Percentiles rank a stretch among this genome's conserved stretches.
phyloP scores from a whole-genome alignment of 2,113 vertebrate genomes.

The Mohoua ochrocephala region DNA sequence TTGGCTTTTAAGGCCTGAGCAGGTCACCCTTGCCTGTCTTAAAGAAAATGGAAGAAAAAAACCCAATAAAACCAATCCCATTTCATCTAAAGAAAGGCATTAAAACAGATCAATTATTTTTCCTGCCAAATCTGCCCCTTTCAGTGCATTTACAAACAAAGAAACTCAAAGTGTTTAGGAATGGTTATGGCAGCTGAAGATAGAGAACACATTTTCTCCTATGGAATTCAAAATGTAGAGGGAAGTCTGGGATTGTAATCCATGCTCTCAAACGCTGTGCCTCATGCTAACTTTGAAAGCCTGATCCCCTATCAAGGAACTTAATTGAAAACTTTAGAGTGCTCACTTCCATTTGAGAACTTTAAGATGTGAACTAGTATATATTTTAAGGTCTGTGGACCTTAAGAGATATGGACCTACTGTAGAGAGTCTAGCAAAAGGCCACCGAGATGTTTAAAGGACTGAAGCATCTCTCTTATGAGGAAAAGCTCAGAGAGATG shows the following conservation, averaged over 20 bases:
- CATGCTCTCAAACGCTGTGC: background rate
- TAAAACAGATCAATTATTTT: background rate
- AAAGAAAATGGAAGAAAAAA: background rate
- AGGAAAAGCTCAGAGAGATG: background rate
- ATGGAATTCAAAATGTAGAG: background rate
- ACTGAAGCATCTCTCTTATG: background rate
- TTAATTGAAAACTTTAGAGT: background rate
- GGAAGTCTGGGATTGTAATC: background rate
- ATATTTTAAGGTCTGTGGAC: fast-evolving
- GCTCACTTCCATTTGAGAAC: background rate
- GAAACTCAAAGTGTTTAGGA: background rate
- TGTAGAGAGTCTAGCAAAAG: background rate
- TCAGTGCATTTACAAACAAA: background rate
- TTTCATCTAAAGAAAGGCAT: background rate
- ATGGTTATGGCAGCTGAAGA: background rate
- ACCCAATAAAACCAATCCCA: fast-evolving
- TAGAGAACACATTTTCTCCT: background rate
- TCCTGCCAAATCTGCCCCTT: background rate
- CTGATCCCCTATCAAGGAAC: background rate
- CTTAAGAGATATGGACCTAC: background rate
- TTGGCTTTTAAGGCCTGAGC: background rate
- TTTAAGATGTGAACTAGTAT: background rate
- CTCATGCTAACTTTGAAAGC: background rate
- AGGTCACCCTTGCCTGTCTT: background rate
- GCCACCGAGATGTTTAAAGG: background rate